Percentiles rank a stretch among this genome's conserved stretches.
These are phyloP conservation scores for Pollenia angustigena DNA, from an alignment of 2,888 invertebrate species.

Conservation along the genomic window DNA sequence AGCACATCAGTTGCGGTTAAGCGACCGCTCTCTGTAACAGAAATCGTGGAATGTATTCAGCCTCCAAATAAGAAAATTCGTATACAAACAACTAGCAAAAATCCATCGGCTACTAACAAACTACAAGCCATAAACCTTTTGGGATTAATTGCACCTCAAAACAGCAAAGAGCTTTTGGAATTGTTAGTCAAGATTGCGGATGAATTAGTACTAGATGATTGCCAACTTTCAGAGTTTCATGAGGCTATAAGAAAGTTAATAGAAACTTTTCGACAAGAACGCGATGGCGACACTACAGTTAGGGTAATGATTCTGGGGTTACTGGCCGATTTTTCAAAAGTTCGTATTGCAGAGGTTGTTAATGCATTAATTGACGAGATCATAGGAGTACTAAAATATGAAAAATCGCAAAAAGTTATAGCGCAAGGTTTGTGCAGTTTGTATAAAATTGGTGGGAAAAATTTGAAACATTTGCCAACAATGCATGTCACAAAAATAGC, in stretches of 20 bases:
- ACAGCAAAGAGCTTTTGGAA: constrained; percentile 79
- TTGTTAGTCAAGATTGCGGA: constrained; percentile 82
- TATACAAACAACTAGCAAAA: constrained; percentile 77
- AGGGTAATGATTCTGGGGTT: constrained; percentile 81
- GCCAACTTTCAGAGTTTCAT: constrained; percentile 78
- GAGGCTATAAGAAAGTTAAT: constrained; percentile 79
- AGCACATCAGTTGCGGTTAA: constrained; percentile 71
- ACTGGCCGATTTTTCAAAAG: constrained; percentile 80
- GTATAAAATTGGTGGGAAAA: constrained; percentile 81
- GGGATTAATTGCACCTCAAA: constrained; percentile 71
- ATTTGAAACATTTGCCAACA: constrained; percentile 77
- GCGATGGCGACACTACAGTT: constrained; percentile 79
- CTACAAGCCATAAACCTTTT: constrained; percentile 76
- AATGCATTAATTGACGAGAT: constrained; percentile 82
- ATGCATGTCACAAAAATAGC: constrained; percentile 82
- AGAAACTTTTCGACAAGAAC: constrained; percentile 81
- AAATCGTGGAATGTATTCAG: constrained; percentile 73
- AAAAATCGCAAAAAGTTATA: constrained; percentile 83
- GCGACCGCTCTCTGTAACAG: constrained; percentile 74
- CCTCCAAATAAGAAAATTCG: constrained; percentile 80
- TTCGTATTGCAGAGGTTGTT: constrained; percentile 79
- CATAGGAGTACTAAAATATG: constrained; percentile 80
- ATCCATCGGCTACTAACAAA: constrained; percentile 72
- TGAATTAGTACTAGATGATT: constrained; percentile 79
- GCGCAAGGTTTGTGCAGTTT: constrained; percentile 83